Evolutionary conservation across 1,140 invertebrate species (phyloP).

Genomic region (Atta texana): DNA sequence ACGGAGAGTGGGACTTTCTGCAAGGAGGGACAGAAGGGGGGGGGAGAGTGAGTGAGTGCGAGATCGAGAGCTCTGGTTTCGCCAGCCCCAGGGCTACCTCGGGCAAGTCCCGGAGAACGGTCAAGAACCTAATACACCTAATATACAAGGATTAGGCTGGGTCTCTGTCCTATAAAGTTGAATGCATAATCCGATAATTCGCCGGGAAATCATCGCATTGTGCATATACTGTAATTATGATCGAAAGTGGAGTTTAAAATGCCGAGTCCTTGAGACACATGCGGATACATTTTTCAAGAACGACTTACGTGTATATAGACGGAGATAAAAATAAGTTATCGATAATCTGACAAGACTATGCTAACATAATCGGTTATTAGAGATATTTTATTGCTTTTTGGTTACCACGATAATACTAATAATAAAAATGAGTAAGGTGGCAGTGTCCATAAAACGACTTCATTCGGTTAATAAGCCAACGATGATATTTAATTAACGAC

Average conservation of each 20-base stretch:
- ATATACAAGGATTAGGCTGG: conserved; percentile 70
- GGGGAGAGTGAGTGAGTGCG: conserved; percentile 20
- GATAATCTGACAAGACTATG: background rate
- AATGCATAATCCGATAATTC: conserved; percentile 53
- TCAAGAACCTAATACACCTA: conserved; percentile 76
- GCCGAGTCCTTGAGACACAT: conserved; percentile 27
- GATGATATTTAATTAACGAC: conserved; percentile 13
- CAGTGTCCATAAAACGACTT: background rate
- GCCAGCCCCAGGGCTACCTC: conserved; percentile 72
- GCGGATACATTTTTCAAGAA: conserved; percentile 8
- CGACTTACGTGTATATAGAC: background rate
- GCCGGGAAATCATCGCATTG: conserved; percentile 1
- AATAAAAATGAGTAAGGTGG: background rate
- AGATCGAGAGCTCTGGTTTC: conserved; percentile 74
- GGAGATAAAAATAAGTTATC: conserved; percentile 15
- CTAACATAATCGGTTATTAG: background rate
- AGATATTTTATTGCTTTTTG: background rate
- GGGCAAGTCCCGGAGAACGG: conserved; percentile 64
- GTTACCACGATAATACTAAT: background rate
- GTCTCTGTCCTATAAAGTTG: conserved; percentile 60
- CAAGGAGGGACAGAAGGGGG: background rate
- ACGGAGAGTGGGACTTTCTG: conserved; percentile 24
- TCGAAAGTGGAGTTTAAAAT: conserved; percentile 17
- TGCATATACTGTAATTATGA: conserved; percentile 43
- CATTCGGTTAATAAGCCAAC: conserved; percentile 8